phyloP scores from a whole-genome alignment of 2,113 vertebrate genomes.

The Semnopithecus entellus region DNA sequence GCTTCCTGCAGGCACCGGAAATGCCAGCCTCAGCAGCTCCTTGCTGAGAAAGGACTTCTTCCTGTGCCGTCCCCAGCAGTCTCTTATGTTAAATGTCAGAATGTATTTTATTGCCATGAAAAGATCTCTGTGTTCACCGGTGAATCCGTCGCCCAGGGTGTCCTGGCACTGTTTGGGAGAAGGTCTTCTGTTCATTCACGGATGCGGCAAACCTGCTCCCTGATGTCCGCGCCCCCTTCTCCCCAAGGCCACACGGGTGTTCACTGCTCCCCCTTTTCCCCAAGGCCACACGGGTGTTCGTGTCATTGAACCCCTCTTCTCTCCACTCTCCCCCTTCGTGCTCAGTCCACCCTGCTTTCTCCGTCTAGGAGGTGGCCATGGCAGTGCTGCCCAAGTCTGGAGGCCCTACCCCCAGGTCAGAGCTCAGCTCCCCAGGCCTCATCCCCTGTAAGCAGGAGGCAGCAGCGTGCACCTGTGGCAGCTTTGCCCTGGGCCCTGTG shows the following conservation, averaged over 20 bases:
- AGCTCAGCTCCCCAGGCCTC: background rate
- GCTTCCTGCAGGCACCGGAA: background rate
- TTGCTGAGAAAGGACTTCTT: background rate
- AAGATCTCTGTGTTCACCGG: background rate
- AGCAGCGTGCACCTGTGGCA: background rate
- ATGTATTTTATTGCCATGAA: background rate
- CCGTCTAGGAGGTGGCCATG: accelerated
- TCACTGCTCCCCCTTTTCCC: background rate
- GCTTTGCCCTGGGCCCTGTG: background rate
- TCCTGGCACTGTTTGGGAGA: background rate
- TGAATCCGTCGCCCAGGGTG: background rate
- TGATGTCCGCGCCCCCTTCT: accelerated
- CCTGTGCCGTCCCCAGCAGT: background rate
- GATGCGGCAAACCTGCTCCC: background rate
- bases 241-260: background rate
- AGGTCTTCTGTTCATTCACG: background rate
- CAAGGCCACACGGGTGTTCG: background rate
- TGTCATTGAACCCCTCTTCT: background rate
- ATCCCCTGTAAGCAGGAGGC: background rate
- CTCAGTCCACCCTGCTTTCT: background rate
- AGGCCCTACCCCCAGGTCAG: background rate
- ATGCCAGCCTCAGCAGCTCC: background rate
- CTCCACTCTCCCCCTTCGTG: background rate
- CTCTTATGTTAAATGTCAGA: constrained; percentile 8
- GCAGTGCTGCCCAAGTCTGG: background rate